phyloP scores from a whole-genome alignment of 2,888 invertebrate genomes.

The Tinea pellionella region DNA sequence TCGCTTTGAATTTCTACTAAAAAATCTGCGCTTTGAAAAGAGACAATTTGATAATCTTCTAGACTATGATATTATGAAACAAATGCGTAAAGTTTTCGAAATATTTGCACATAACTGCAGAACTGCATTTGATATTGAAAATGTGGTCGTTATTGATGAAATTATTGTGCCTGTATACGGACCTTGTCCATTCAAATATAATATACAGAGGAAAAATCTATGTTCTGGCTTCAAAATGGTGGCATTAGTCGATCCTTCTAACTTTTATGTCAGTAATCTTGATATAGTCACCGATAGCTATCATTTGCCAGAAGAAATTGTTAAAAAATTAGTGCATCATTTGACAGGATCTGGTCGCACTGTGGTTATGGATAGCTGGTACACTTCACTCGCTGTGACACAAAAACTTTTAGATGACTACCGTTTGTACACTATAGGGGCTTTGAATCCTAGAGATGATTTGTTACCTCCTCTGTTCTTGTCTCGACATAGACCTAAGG shows the following conservation, averaged over 20 bases:
- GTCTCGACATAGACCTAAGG: constrained; percentile 35
- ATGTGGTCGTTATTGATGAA: constrained; percentile 50
- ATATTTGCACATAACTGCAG: constrained; percentile 58
- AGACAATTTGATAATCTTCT: constrained; percentile 32
- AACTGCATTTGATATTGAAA: constrained; percentile 38
- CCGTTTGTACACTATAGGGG: constrained; percentile 39
- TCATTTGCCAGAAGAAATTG: constrained; percentile 39
- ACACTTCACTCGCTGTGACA: constrained; percentile 37
- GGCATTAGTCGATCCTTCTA: constrained; percentile 45
- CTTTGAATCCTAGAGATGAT: constrained; percentile 39
- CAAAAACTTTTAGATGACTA: constrained; percentile 35
- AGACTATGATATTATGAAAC: constrained; percentile 46
- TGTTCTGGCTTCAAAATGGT: constrained; percentile 52
- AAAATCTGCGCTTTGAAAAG: constrained; percentile 46
- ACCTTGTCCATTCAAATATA: constrained; percentile 54
- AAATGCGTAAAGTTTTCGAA: constrained; percentile 54
- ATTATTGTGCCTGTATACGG: constrained; percentile 51
- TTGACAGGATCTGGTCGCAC: constrained; percentile 41
- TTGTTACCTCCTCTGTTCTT: constrained; percentile 47
- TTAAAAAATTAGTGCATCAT: constrained; percentile 45
- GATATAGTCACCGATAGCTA: constrained; percentile 53
- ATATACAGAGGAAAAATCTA: constrained; percentile 44
- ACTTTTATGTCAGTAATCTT: constrained; percentile 52
- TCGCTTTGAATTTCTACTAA: constrained; percentile 46
- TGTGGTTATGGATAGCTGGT: constrained; percentile 53